Conservation (phyloP, 2,888 invertebrate species). For the Andrena fulva region DNA sequence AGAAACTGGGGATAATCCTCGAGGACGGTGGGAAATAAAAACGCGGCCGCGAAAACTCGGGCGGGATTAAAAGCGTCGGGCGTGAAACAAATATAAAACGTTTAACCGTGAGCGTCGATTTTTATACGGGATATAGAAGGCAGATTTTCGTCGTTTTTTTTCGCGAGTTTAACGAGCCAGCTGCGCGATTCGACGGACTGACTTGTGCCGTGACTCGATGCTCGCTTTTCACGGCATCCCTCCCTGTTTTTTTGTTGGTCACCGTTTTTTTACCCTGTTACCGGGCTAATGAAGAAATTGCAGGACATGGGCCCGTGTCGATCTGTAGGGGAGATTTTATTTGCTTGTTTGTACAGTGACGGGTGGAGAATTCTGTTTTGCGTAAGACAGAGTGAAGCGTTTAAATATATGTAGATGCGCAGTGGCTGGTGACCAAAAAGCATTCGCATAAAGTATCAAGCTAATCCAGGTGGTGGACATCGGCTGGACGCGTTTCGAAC, state of each 20-base stretch:
- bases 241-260: constrained; percentile 3
- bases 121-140: constrained; percentile 55
- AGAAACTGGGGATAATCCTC: constrained; percentile 43
- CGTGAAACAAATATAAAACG: constrained; percentile 64
- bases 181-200: constrained; percentile 49
- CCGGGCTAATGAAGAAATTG: background rate
- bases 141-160: constrained; percentile 52
- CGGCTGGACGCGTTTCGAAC: no score
- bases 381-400: no score
- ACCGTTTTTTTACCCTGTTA: background rate
- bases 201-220: constrained; percentile 44
- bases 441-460: background rate
- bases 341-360: background rate
- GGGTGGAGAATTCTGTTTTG: background rate
- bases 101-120: constrained; percentile 62
- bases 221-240: constrained; percentile 22
- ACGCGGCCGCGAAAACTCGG: constrained; percentile 55
- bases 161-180: constrained; percentile 53
- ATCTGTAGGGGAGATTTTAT: background rate
- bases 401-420: background rate
- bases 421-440: background rate
- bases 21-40: constrained; percentile 57
- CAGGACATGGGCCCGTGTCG: background rate
- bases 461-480: no score
- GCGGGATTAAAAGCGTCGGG: constrained; percentile 60